Base-by-base conservation (phyloP, 2,113 vertebrate genomes). In the Dasyornis broadbenti region DNA sequence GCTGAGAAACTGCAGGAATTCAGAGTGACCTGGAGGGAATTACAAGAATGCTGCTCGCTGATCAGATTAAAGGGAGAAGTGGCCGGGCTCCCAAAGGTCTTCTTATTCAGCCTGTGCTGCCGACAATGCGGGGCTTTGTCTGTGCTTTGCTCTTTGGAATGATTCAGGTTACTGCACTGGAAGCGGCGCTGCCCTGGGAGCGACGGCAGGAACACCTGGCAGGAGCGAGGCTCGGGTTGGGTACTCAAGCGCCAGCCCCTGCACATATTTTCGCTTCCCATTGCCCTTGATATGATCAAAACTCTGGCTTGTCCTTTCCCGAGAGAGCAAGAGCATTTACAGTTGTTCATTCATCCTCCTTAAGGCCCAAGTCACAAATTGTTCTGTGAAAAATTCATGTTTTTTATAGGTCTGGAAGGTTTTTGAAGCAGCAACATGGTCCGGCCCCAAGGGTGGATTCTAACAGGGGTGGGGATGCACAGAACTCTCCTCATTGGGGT, bases 1-100 rank as follows among this genome's bases (percentile, higher is more conserved):
- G 91, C 86, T 97, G 92, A 97, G 96, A 97, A 97, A 88, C 85
- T 47, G 23, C 78, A 97, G 95, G 97, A 97, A 97, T 97, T 97
- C 52, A 17, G 71, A 71, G 91, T 87, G 88, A 96, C 96, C 97
- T 82, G 90, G 78, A 91, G 96, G 95, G 91, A 96, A 94, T 96
- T 84, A 65, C 66, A 97, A 94, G 97, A 98, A 98, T 97, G 97
- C 40, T 54, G 94, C 86, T 95, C 28, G 95, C 95, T 92, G 97
- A 97, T 96, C 96, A 80, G 88, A 96, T 97, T 96, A 98, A 97
- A 96, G 95, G 90, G 94, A 92, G 95, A 96, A 71, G 94, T 84
- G 91, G 94, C 20, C 1, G 47, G 90, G 90, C 95, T 97, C 96
- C 96, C 96, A 93, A 73, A 97, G 92, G 92, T 95, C 96, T 91